Conservation (phyloP, 2,888 invertebrate genomes). For the Mesopsocus fuscifrons region DNA sequence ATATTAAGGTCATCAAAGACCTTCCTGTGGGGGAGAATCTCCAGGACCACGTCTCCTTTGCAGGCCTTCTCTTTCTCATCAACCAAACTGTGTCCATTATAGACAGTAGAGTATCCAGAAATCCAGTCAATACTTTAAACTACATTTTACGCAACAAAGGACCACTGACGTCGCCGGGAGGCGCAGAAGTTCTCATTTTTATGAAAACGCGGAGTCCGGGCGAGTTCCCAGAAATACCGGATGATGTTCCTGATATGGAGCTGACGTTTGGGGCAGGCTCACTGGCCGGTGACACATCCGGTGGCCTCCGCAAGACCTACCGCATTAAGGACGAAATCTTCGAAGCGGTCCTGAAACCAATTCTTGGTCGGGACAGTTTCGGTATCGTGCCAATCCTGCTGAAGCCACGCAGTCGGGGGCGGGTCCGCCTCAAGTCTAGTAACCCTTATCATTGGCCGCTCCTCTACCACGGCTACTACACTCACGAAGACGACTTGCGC, state of each 20-base stretch:
- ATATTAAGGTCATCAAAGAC: conserved; percentile 42
- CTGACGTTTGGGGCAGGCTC: conserved; percentile 60
- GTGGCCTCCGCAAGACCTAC: conserved; percentile 40
- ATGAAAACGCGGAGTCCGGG: conserved; percentile 37
- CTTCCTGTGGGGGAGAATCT: conserved; percentile 62
- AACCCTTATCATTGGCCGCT: conserved; percentile 58
- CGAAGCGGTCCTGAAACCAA: conserved; percentile 29
- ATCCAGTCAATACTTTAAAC: conserved; percentile 37
- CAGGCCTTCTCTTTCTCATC: conserved; percentile 49
- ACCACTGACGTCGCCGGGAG: conserved; percentile 56
- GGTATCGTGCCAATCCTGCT: conserved; percentile 53
- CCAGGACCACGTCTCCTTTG: conserved; percentile 61
- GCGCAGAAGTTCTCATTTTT: conserved; percentile 58
- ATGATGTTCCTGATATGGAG: conserved; percentile 56
- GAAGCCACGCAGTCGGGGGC: conserved; percentile 53
- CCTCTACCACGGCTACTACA: conserved; percentile 66
- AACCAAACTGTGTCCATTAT: conserved; percentile 47
- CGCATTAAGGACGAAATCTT: conserved; percentile 43
- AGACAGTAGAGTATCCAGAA: conserved; percentile 31
- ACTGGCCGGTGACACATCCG: conserved; percentile 50
- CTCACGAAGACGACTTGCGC: conserved; percentile 40
- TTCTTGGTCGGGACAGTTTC: conserved; percentile 34
- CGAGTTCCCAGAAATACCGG: conserved; percentile 32
- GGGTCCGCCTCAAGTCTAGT: conserved; percentile 39
- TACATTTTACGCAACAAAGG: conserved; percentile 43